Percentiles rank a stretch among this genome's conserved stretches.
Evolutionary conservation across 2,113 vertebrate genomes (phyloP).

Genomic region (Salminus brasiliensis): DNA sequence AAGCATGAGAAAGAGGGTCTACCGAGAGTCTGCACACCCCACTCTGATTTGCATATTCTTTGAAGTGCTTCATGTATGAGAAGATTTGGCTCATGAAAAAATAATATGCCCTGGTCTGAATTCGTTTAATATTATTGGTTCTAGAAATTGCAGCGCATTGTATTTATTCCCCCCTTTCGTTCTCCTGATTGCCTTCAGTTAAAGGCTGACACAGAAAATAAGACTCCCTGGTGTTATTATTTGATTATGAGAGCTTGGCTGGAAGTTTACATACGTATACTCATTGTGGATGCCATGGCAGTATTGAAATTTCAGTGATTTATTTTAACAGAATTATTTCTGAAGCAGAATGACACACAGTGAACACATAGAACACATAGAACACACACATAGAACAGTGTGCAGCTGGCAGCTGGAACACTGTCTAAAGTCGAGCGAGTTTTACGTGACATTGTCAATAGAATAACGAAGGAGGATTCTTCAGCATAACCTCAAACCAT

Average conservation of each 20-base stretch:
- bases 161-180: not conserved
- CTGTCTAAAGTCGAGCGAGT: too few species aligned
- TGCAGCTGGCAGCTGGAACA: too few species aligned
- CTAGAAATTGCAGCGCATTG: not conserved
- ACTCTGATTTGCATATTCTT: not conserved
- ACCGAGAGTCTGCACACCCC: not conserved
- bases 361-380: too few species aligned
- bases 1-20: not conserved
- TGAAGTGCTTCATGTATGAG: conserved; percentile 9
- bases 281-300: too few species aligned
- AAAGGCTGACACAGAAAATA: too few species aligned
- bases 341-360: too few species aligned
- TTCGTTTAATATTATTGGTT: not conserved
- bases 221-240: not conserved
- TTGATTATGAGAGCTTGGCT: conserved; percentile 3
- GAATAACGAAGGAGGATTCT: too few species aligned
- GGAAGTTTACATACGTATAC: not conserved
- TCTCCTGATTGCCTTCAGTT: not conserved
- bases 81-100: not conserved
- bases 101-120: not conserved
- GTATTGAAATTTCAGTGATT: too few species aligned
- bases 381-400: too few species aligned
- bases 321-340: too few species aligned
- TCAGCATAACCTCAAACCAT: too few species aligned
- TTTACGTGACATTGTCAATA: too few species aligned